Conservation (phyloP, 2,888 invertebrate genomes). For the Taphrorychus bicolor region DNA sequence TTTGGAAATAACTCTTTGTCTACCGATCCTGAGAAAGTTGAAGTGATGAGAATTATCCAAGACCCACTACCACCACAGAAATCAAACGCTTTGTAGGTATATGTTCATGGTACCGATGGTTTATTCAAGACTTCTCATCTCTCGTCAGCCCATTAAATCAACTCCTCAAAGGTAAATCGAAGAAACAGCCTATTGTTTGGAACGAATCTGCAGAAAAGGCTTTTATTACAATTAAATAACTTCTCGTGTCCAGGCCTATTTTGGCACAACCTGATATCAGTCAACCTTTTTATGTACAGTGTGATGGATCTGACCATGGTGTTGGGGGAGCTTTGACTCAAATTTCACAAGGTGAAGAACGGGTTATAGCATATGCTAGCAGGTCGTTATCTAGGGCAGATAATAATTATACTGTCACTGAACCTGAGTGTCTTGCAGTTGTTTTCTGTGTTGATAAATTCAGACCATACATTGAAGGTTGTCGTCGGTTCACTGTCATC, state of each 20-base stretch:
- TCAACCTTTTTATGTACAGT: slow-evolving; percentile 45
- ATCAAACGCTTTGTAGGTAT: too few relatives aligned
- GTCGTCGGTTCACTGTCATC: slow-evolving; percentile 31
- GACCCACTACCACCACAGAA: too few relatives aligned
- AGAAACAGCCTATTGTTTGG: too few relatives aligned
- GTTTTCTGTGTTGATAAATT: slow-evolving; percentile 22
- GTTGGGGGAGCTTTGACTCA: slow-evolving; percentile 43
- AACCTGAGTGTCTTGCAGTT: slow-evolving; percentile 46
- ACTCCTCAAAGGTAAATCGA: too few relatives aligned
- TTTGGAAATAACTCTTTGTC: slow-evolving; percentile 16
- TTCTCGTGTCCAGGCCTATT: slow-evolving; percentile 44
- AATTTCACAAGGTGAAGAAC: slow-evolving; percentile 40
- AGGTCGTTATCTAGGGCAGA: slow-evolving; percentile 44
- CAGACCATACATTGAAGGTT: slow-evolving; percentile 1
- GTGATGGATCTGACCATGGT: slow-evolving; percentile 44
- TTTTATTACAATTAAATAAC: slow-evolving; percentile 43
- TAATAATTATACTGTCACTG: slow-evolving; percentile 45
- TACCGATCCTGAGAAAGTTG: slow-evolving; percentile 25
- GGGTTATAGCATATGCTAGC: slow-evolving; percentile 45
- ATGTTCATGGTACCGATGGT: too few relatives aligned
- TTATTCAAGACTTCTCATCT: slow-evolving; percentile 9
- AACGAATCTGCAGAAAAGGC: slow-evolving; percentile 41
- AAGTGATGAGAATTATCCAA: slow-evolving; percentile 35
- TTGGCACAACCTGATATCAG: slow-evolving; percentile 45
- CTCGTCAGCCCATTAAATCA: too few relatives aligned